Percentiles rank a stretch among this genome's conserved stretches.
These are phyloP conservation scores for Agrilus biguttatus DNA, from an alignment of 2,888 invertebrate genomes.

Conservation along the genomic window DNA sequence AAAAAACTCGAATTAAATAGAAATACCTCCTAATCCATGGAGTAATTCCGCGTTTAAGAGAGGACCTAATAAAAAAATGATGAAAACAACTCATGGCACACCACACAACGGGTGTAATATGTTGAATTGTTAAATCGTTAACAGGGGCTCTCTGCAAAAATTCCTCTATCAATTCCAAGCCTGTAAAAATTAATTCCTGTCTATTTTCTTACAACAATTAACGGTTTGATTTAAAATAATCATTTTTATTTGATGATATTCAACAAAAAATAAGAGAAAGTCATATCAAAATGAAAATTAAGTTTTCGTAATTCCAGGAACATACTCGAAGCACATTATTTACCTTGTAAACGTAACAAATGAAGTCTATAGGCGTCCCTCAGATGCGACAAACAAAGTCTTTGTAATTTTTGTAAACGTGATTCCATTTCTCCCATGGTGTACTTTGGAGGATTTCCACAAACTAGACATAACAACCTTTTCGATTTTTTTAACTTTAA, in stretches of 20 bases:
- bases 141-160: conserved; percentile 5
- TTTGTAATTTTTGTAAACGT: conserved; percentile 8
- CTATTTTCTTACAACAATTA: no score
- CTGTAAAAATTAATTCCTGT: conserved; percentile 5
- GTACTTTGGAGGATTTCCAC: conserved; percentile 1
- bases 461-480: not conserved
- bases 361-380: conserved; percentile 18
- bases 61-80: conserved; percentile 23
- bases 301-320: no score
- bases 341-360: conserved; percentile 16
- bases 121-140: conserved; percentile 6
- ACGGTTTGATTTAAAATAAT: no score
- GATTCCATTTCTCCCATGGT: conserved; percentile 6
- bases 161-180: conserved; percentile 9
- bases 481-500: no score
- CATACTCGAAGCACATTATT: no score
- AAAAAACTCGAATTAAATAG: not conserved
- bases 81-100: conserved; percentile 23
- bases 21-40: conserved; percentile 10
- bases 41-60: conserved; percentile 4
- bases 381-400: conserved; percentile 15
- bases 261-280: no score
- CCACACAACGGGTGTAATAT: conserved; percentile 20
- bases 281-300: no score
- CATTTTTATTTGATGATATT: no score